These are phyloP conservation scores for Hyaena hyaena DNA, from an alignment of 2,113 vertebrate species.

Conservation along the genomic window DNA sequence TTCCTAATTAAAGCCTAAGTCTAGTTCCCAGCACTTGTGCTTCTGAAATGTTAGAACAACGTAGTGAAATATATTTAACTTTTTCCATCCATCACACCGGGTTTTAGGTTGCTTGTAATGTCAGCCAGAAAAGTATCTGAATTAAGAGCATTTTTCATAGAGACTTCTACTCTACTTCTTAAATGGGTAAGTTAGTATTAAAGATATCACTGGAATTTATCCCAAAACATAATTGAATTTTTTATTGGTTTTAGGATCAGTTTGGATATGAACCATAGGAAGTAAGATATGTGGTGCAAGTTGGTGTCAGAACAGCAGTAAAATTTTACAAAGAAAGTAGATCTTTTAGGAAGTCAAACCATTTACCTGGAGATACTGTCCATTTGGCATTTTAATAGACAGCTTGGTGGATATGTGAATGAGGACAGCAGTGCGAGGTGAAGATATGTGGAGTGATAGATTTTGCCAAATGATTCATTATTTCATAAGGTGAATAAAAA, in stretches of 20 bases:
- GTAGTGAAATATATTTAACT: conserved; percentile 76
- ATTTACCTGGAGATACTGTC: background rate
- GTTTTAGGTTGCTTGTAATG: conserved; percentile 65
- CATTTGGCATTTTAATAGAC: background rate
- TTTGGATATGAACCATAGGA: background rate
- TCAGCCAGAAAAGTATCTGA: conserved; percentile 71
- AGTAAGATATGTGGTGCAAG: background rate
- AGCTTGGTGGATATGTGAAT: background rate
- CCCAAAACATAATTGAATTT: conserved; percentile 68
- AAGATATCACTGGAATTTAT: conserved; percentile 70
- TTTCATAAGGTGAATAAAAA: conserved; percentile 34
- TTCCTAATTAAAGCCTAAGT: conserved; percentile 80
- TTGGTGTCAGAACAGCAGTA: background rate
- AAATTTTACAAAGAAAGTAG: background rate
- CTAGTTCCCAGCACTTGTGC: conserved; percentile 66
- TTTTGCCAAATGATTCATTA: background rate
- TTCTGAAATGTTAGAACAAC: conserved; percentile 74
- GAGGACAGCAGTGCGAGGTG: background rate
- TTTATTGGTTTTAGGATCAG: conserved; percentile 56
- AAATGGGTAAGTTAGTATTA: conserved; percentile 67
- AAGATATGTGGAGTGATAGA: background rate
- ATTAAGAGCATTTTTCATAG: conserved; percentile 74
- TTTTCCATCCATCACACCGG: conserved; percentile 72
- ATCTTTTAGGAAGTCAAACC: background rate
- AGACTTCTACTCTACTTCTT: conserved; percentile 57